phyloP scores from a whole-genome alignment of 1,140 invertebrate species.

The Meloidogyne floridensis region DNA sequence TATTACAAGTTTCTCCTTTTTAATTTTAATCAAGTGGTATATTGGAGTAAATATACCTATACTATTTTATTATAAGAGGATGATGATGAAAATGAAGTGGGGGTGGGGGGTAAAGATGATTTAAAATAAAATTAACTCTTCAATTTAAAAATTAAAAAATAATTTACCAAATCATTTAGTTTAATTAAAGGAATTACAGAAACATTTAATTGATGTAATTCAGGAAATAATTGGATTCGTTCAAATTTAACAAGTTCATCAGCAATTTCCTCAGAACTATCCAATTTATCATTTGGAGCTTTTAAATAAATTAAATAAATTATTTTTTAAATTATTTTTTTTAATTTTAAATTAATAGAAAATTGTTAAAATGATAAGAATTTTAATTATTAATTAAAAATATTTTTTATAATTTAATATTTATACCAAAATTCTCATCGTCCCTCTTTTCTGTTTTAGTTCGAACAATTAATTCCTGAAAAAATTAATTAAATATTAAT shows the following conservation, averaged over 20 bases:
- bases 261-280: neutral
- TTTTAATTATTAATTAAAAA: no score
- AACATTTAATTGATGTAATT: slow-evolving; percentile 29
- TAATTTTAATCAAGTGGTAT: no score
- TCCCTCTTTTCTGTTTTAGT: slow-evolving; percentile 33
- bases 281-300: neutral
- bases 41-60: no score
- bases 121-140: neutral
- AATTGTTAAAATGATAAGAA: neutral
- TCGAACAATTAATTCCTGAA: slow-evolving; percentile 48
- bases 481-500: neutral
- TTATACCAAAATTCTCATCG: neutral
- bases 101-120: no score
- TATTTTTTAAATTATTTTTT: neutral
- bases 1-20: no score
- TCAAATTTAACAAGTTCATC: slow-evolving; percentile 32
- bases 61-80: no score
- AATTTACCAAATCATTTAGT: slow-evolving; percentile 9
- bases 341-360: neutral
- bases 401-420: no score
- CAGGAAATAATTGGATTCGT: slow-evolving; percentile 23
- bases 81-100: no score
- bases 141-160: neutral
- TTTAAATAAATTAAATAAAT: neutral
- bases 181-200: slow-evolving; percentile 9